Conservation (phyloP, 2,888 invertebrate genomes). For the Platynereis dumerilii region DNA sequence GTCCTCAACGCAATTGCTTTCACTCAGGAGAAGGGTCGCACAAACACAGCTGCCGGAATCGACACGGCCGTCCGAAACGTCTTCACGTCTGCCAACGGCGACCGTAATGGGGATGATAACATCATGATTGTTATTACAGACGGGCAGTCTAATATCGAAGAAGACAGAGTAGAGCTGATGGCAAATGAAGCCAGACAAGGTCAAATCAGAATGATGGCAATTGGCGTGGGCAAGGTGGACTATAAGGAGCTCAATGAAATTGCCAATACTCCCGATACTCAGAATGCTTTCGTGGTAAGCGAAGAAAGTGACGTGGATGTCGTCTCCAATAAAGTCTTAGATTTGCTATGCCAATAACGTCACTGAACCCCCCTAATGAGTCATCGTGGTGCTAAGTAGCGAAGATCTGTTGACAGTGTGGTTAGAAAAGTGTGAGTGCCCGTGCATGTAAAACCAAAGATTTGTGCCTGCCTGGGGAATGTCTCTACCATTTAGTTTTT, state of each 20-base stretch:
- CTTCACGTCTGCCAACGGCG: neutral
- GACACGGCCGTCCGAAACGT: neutral
- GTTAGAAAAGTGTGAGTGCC: no score
- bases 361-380: no score
- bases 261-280: neutral
- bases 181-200: neutral
- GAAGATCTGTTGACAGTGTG: no score
- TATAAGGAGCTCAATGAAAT: neutral
- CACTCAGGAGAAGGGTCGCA: constrained; percentile 50
- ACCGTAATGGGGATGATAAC: neutral
- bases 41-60: constrained; percentile 45
- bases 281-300: neutral
- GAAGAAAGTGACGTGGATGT: neutral
- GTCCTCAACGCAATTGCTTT: constrained; percentile 54
- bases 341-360: constrained; percentile 8
- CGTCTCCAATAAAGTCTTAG: neutral
- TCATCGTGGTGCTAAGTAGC: no score
- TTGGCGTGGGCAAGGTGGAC: constrained; percentile 11
- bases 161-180: neutral
- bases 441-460: no score
- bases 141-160: constrained; percentile 2
- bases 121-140: constrained; percentile 3
- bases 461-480: no score
- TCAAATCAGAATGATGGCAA: neutral
- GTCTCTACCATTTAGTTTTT: no score